Percentiles rank a stretch among this genome's conserved stretches.
phyloP scores from a whole-genome alignment of 2,113 vertebrate genomes.

The Callipepla californica region DNA sequence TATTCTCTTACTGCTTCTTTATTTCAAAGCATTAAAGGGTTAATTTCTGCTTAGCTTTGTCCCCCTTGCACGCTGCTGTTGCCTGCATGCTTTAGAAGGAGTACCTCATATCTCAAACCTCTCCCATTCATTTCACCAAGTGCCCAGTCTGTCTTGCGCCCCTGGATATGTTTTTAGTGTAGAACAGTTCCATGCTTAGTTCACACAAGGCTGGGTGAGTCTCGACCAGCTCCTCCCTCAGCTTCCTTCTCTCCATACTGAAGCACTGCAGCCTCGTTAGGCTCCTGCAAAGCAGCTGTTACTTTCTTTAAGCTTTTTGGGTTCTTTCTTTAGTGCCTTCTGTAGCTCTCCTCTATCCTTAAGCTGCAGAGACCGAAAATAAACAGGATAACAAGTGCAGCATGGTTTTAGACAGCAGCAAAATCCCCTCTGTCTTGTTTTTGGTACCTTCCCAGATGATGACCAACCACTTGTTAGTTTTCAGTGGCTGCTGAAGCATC shows the following conservation, averaged over 20 bases:
- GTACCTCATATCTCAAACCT: not conserved
- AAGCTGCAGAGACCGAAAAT: not conserved
- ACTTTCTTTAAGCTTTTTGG: not conserved
- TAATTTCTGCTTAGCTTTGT: not conserved
- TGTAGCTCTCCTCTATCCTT: not conserved
- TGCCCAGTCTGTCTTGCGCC: not conserved
- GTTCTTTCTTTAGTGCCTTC: not conserved
- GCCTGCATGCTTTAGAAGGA: not conserved
- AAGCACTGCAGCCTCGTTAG: not conserved
- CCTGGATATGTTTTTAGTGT: rapidly evolving
- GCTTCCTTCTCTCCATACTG: not conserved
- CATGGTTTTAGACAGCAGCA: not conserved
- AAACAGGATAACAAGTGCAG: not conserved
- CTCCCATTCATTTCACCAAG: not conserved
- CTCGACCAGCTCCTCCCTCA: not conserved
- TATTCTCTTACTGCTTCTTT: not conserved
- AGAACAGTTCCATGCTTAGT: not conserved
- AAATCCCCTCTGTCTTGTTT: not conserved
- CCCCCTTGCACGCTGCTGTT: not conserved
- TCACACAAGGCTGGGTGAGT: not conserved
- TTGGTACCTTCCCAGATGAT: not conserved
- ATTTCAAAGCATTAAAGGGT: not conserved
- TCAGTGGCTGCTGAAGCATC: not conserved
- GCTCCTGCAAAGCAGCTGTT: not conserved
- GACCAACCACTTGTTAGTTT: not conserved